phyloP scores from a whole-genome alignment of 2,113 vertebrate species.

The Aphyosemion australe region DNA sequence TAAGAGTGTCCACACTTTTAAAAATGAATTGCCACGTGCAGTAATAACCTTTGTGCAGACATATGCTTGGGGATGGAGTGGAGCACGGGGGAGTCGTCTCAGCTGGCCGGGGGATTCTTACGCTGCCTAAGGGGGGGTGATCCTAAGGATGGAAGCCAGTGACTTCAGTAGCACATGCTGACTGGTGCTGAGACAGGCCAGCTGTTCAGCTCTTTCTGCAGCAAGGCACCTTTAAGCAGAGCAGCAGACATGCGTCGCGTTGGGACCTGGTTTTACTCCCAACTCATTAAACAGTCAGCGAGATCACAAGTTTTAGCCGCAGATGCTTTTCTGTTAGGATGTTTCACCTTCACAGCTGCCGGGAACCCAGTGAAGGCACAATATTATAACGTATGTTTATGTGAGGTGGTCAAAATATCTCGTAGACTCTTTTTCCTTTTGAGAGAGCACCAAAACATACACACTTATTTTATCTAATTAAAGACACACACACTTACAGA shows the following conservation, averaged over 20 bases:
- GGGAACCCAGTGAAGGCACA: not conserved
- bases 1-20: slow-evolving; percentile 56
- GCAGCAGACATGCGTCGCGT: slow-evolving; percentile 28
- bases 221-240: slow-evolving; percentile 33
- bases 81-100: slow-evolving; percentile 44
- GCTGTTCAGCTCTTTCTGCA: slow-evolving; percentile 60
- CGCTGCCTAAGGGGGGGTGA: slow-evolving; percentile 43
- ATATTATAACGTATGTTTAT: slow-evolving; percentile 8
- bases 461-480: no score
- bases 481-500: no score
- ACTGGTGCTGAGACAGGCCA: slow-evolving; percentile 53
- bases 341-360: slow-evolving; percentile 27
- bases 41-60: slow-evolving; percentile 56
- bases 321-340: slow-evolving; percentile 1
- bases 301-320: slow-evolving; percentile 10
- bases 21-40: slow-evolving; percentile 63
- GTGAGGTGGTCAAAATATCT: slow-evolving; percentile 36
- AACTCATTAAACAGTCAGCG: slow-evolving; percentile 35
- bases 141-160: slow-evolving; percentile 52
- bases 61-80: slow-evolving; percentile 18
- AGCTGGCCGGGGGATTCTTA: slow-evolving; percentile 49
- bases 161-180: slow-evolving; percentile 49
- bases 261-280: slow-evolving; percentile 13
- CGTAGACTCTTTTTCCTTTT: no score
- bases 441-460: no score